A percentile compares a stretch with the other conserved stretches of the same genome.
Evolutionary conservation across 2,113 vertebrate genomes (phyloP).

Genomic region (Chrysochloris asiatica): DNA sequence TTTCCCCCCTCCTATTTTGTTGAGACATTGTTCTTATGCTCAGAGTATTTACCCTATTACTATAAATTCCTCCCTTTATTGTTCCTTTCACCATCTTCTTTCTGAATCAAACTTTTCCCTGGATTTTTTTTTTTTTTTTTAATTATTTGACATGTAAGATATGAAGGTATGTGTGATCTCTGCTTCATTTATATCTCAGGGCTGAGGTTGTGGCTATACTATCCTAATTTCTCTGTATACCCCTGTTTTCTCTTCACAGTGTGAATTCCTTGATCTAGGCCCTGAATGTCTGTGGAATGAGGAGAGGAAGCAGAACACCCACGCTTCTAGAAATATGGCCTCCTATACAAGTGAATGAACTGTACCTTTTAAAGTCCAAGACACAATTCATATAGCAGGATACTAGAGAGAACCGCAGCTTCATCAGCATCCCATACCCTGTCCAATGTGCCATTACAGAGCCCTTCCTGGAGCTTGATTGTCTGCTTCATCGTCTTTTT

Average conservation of each 20-base stretch:
- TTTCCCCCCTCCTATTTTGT: not conserved
- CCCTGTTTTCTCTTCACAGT: not conserved
- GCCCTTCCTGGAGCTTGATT: not conserved
- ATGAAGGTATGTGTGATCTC: not conserved
- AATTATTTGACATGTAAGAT: not conserved
- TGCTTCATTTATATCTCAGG: not conserved
- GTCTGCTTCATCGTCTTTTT: not conserved
- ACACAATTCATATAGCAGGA: not conserved
- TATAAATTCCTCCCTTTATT: not conserved
- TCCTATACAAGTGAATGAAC: not conserved
- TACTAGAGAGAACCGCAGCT: not conserved
- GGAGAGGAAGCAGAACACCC: slow-evolving; percentile 53
- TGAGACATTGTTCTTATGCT: not conserved
- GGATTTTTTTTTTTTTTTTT: not conserved
- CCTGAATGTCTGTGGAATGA: not conserved
- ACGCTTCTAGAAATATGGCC: slow-evolving; percentile 6
- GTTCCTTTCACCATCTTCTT: not conserved
- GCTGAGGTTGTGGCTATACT: not conserved
- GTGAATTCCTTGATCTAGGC: not conserved
- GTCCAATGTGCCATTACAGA: not conserved
- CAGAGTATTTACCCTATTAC: not conserved
- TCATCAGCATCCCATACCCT: not conserved
- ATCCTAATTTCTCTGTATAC: not conserved
- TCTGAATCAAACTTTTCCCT: not conserved
- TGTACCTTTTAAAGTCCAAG: not conserved